Evolutionary conservation across 92 coral and sea anemone genomes (phyloP).

Genomic region (Bergia puertoricense): DNA sequence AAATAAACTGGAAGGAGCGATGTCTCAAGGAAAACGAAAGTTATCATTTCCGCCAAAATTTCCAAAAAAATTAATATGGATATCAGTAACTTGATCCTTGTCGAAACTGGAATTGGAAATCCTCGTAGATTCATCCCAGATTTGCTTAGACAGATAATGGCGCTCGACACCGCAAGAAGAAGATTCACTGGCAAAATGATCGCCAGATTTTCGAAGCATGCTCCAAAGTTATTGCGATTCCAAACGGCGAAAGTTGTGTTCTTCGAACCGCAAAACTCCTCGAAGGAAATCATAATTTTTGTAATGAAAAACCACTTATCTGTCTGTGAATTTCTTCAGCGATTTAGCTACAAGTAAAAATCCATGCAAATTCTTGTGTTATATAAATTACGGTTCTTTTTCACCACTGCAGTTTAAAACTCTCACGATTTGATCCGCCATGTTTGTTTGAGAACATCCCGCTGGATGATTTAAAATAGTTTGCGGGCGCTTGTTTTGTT

Average conservation of each 20-base stretch:
- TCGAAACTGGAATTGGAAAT: slow-evolving; percentile 44
- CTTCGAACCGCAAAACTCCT: slow-evolving; percentile 65
- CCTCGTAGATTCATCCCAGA: slow-evolving; percentile 36
- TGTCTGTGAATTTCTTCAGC: background rate
- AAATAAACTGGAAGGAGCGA: slow-evolving; percentile 65
- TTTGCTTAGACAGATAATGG: slow-evolving; percentile 57
- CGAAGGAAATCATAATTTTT: slow-evolving; percentile 56
- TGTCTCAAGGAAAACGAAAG: slow-evolving; percentile 45
- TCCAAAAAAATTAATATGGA: slow-evolving; percentile 56
- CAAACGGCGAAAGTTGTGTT: slow-evolving; percentile 60
- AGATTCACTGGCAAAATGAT: slow-evolving; percentile 76
- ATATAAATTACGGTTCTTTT: background rate
- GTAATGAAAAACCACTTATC: background rate
- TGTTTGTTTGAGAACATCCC: slow-evolving; percentile 5
- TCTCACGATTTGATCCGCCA: background rate
- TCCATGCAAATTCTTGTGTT: too few species aligned
- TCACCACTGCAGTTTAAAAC: background rate
- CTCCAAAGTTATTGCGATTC: slow-evolving; percentile 71
- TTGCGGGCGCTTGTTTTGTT: slow-evolving; percentile 17
- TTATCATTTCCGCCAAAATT: slow-evolving; percentile 54
- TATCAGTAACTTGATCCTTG: slow-evolving; percentile 54
- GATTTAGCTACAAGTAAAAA: background rate
- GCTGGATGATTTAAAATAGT: background rate
- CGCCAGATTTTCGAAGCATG: slow-evolving; percentile 74
- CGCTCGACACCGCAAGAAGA: slow-evolving; percentile 65